Evolutionary conservation across 1,140 invertebrate genomes (phyloP), one percentile per base, ranked within the genome.

Genomic region (Zaprionus camerounensis): DNA sequence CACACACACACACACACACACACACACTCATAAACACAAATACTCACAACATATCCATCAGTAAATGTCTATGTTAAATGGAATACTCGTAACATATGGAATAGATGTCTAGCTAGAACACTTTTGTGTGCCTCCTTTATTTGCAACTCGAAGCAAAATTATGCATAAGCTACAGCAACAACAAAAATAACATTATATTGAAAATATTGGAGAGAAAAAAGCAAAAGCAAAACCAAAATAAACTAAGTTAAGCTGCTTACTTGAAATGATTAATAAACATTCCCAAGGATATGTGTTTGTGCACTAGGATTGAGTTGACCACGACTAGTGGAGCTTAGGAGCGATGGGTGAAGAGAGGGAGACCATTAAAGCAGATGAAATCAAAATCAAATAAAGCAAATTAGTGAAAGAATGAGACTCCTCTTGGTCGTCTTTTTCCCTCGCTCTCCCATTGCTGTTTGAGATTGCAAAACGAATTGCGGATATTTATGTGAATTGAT

Each of bases 401-500:
- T 22, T 51, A 22, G 11, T 49, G 17, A 9, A 22, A 17, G 3
- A 51, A 41, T 9, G 12, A 5, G 13, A 41, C 3, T n/a, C 15
- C 9, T 61, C 11, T 13, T 63, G n/a, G 3, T 9, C 26, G 20
- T 26, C 26, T 22, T 20, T 63, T 36, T 41, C 34, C 2, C 36
- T 15, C 36, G 38, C 38, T 41, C 38, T 6, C 15, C 38, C 15
- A 41, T 41, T 11, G 13, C 46, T 22, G 31, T n/a, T 57, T 61
- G 49, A 46, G 62, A 56, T 62, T 66, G 53, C 71, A 49, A 76
- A 65, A 57, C 34, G 12, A 71, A 63, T 36, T 55, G 56, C 46
- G 36, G 46, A 83, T 75, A 87, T 83, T 69, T 70, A 78, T 77
- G 82, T 82, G 82, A 87, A 82, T 87, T 80, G 73, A 83, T 75